A percentile compares a stretch with the other conserved stretches of the same genome.
Evolutionary conservation across 2,797 vertebrate genomes (phyloP).

Genomic region (Schizothorax lantsangensis): DNA sequence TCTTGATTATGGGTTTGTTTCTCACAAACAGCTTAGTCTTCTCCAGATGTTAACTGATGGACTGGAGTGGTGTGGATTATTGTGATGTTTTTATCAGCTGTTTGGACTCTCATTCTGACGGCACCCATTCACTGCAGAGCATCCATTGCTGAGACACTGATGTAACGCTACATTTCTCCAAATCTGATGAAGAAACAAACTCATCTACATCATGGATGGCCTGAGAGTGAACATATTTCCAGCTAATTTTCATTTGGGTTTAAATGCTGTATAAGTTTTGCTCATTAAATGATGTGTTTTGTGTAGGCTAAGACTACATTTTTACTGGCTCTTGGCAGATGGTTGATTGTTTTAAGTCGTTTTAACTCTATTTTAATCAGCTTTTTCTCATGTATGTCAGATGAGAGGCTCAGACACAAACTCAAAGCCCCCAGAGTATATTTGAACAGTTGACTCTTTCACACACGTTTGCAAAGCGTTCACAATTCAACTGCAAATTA

Average conservation of each 20-base stretch:
- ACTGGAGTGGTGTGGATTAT: not conserved
- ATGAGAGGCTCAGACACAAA: not conserved
- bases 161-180: not conserved
- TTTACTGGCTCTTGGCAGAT: not conserved
- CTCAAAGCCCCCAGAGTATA: not conserved
- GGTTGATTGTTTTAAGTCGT: not conserved
- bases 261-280: not conserved
- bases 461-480: not conserved
- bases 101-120: not conserved
- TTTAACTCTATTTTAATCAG: not conserved
- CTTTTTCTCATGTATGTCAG: not conserved
- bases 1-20: too few species aligned
- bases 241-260: not conserved
- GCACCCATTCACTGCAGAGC: not conserved
- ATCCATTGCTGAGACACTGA: not conserved
- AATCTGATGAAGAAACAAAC: not conserved
- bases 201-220: not conserved
- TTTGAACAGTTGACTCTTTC: conserved; percentile 4
- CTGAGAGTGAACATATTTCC: not conserved
- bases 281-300: not conserved
- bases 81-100: not conserved
- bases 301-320: not conserved
- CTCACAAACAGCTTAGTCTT: not conserved
- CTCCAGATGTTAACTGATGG: not conserved
- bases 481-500: not conserved